Conservation (phyloP, 2,888 invertebrate genomes). For the Octonoba sinensis region DNA sequence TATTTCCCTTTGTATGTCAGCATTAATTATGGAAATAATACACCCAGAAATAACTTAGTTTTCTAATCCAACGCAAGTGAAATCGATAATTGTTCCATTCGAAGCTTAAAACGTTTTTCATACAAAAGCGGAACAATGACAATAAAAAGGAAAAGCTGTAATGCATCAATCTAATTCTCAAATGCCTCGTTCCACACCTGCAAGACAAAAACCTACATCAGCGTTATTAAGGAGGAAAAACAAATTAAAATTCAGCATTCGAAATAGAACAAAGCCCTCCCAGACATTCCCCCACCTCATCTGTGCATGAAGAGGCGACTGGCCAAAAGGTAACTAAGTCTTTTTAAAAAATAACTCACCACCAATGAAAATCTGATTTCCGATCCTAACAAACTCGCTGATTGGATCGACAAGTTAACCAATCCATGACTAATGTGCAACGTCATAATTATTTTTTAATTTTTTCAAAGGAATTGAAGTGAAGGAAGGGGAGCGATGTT, state of each 20-base stretch:
- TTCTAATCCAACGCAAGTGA: too few relatives aligned
- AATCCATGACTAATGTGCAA: conserved; percentile 19
- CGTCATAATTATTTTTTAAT: conserved; percentile 32
- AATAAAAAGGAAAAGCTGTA: conserved; percentile 7
- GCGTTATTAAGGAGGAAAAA: neutral
- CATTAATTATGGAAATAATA: too few relatives aligned
- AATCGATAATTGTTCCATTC: too few relatives aligned
- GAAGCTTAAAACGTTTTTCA: conserved; percentile 5
- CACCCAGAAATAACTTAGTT: too few relatives aligned
- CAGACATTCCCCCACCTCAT: conserved; percentile 25
- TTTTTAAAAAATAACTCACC: conserved; percentile 24
- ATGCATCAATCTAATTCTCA: conserved; percentile 26
- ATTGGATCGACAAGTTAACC: conserved; percentile 30
- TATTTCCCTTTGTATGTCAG: too few relatives aligned
- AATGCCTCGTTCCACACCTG: conserved; percentile 35
- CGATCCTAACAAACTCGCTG: neutral
- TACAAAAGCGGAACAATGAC: conserved; percentile 3
- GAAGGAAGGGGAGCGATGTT: conserved; percentile 31
- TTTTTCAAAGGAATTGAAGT: conserved; percentile 36
- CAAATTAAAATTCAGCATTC: neutral
- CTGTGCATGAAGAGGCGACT: conserved; percentile 45
- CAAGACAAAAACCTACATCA: conserved; percentile 24
- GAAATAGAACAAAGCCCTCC: conserved; percentile 9
- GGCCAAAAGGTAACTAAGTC: conserved; percentile 29
- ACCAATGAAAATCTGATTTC: conserved; percentile 19